Evolutionary conservation across 1,140 invertebrate genomes (phyloP).

Genomic region (Frieseomelitta varia): DNA sequence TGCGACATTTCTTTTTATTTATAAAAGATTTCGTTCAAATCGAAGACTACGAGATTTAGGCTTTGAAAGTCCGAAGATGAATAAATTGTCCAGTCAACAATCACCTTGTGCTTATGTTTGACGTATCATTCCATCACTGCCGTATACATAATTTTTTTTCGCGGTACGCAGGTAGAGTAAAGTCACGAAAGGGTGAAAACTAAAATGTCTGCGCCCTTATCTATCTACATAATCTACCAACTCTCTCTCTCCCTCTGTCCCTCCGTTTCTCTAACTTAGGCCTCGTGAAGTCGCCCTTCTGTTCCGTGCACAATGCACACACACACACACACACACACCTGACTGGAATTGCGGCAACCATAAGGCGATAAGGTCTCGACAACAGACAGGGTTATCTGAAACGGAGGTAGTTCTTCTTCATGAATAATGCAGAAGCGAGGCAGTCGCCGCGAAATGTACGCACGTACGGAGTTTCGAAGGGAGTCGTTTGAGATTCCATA

Average conservation of each 20-base stretch:
- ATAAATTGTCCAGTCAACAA: background rate
- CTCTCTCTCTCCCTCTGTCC: slow-evolving; percentile 27
- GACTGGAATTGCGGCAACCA: slow-evolving; percentile 49
- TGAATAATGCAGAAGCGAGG: slow-evolving; percentile 65
- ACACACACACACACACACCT: slow-evolving; percentile 66
- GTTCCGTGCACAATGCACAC: slow-evolving; percentile 53
- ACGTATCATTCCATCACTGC: too few relatives aligned
- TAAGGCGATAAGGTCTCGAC: slow-evolving; percentile 65
- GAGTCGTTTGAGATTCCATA: slow-evolving; percentile 12
- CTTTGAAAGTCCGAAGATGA: background rate
- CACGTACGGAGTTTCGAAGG: slow-evolving; percentile 3
- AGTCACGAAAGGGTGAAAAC: slow-evolving; percentile 53
- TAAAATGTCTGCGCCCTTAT: slow-evolving; percentile 26
- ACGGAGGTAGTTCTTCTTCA: slow-evolving; percentile 52
- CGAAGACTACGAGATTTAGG: background rate
- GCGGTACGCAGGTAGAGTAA: background rate
- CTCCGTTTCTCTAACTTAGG: slow-evolving; percentile 6
- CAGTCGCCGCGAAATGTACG: slow-evolving; percentile 53
- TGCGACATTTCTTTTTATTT: background rate
- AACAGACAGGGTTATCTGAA: slow-evolving; percentile 61
- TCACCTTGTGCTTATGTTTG: background rate
- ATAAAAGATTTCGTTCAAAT: background rate
- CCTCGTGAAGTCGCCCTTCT: slow-evolving; percentile 42
- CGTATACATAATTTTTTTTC: background rate
- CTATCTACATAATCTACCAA: slow-evolving; percentile 21